phyloP scores from a whole-genome alignment of 2,797 vertebrate genomes.

The Lacerta bilineata region DNA sequence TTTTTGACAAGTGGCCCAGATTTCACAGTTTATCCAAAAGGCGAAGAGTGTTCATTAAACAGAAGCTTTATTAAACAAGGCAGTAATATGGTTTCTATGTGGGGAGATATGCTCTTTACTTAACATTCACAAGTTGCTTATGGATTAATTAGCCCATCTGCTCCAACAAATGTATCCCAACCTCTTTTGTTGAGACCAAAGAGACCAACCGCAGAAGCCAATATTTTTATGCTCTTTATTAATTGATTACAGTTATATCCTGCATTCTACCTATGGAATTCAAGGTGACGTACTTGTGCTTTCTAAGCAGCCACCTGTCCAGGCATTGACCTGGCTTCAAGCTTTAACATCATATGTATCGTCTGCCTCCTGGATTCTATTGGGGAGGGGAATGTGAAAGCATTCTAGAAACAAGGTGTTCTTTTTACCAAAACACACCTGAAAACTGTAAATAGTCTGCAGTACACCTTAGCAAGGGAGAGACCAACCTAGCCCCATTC shows the following conservation, averaged over 20 bases:
- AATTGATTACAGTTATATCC: background rate
- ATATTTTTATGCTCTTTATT: conserved; percentile 60
- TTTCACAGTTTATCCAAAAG: conserved; percentile 62
- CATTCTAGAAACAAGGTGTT: conserved; percentile 61
- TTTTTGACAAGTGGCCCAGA: conserved; percentile 69
- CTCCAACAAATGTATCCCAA: conserved; percentile 76
- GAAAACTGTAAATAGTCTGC: background rate
- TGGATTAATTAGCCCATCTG: conserved; percentile 92
- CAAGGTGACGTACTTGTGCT: background rate
- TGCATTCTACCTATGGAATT: background rate
- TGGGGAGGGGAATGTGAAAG: conserved; percentile 36
- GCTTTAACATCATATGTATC: background rate
- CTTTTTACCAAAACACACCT: conserved; percentile 53
- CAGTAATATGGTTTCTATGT: conserved; percentile 73
- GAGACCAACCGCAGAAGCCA: conserved; percentile 71
- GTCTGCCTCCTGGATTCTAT: background rate
- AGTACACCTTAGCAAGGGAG: background rate
- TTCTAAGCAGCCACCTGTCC: background rate
- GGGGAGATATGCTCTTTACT: conserved; percentile 78
- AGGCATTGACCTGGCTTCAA: background rate
- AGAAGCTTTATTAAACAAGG: conserved; percentile 73
- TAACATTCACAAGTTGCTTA: conserved; percentile 81
- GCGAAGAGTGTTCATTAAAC: conserved; percentile 66
- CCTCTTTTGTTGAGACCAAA: conserved; percentile 71
- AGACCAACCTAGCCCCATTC: background rate